Evolutionary conservation across 1,140 invertebrate species (phyloP).

Genomic region (Aphidius ervi): DNA sequence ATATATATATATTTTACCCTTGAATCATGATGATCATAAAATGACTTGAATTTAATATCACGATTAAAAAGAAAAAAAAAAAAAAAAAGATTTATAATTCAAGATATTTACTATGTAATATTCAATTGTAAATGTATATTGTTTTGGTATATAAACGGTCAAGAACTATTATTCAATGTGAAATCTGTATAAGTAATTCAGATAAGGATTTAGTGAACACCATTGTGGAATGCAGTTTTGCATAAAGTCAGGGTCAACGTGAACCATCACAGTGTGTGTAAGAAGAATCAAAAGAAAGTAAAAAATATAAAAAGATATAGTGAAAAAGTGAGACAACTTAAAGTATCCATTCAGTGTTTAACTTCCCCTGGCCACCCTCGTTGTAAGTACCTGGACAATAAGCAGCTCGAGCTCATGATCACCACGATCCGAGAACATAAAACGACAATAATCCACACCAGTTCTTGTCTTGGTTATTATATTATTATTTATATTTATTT

Average conservation of each 20-base stretch:
- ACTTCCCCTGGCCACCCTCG: background rate
- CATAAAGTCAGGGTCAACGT: background rate
- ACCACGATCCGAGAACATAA: constrained; percentile 21
- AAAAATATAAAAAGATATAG: too few relatives aligned
- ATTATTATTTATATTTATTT: background rate
- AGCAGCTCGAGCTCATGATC: constrained; percentile 18
- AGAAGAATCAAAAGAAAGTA: too few relatives aligned
- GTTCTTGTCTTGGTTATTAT: constrained; percentile 14
- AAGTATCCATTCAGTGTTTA: too few relatives aligned
- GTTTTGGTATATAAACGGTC: background rate
- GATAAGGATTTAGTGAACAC: constrained; percentile 43
- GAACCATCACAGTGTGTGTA: too few relatives aligned
- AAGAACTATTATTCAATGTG: constrained; percentile 24
- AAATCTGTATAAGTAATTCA: constrained; percentile 40
- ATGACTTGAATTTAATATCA: background rate
- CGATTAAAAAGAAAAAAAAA: background rate
- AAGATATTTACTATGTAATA: background rate
- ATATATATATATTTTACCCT: too few relatives aligned
- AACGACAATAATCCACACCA: constrained; percentile 23
- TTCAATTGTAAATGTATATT: background rate
- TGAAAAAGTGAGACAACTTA: too few relatives aligned
- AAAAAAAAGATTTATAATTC: background rate
- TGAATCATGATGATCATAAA: too few relatives aligned
- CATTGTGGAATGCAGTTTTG: constrained; percentile 37
- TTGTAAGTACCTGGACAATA: constrained; percentile 15